Conservation (phyloP, 92 coral and sea anemone genomes). For the Diadumene lineata region DNA sequence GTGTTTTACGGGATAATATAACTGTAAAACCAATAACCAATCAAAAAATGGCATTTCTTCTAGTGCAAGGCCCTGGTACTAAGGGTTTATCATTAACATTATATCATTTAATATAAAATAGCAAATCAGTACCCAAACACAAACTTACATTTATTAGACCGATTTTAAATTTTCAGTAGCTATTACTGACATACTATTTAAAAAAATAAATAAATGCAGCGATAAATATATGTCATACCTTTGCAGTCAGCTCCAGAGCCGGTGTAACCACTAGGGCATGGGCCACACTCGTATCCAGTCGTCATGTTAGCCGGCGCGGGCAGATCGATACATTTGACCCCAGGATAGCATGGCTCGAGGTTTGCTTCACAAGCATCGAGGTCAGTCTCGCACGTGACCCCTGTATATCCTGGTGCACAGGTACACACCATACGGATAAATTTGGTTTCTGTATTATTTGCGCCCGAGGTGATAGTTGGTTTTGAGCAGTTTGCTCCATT, state of each 20-base stretch:
- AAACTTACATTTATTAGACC: too few species aligned
- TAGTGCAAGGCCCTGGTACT: too few species aligned
- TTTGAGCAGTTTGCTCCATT: conserved; percentile 51
- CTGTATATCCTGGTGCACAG: conserved; percentile 65
- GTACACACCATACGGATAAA: conserved; percentile 59
- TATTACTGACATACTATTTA: too few species aligned
- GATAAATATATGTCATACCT: too few species aligned
- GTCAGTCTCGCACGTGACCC: conserved; percentile 61
- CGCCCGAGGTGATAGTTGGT: conserved; percentile 19
- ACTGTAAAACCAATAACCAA: too few species aligned
- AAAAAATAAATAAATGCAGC: too few species aligned
- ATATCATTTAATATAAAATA: too few species aligned
- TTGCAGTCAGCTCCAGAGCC: conserved; percentile 66
- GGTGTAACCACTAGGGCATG: conserved; percentile 67
- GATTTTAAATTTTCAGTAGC: too few species aligned
- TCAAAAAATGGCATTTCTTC: too few species aligned
- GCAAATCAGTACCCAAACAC: too few species aligned
- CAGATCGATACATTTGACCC: conserved; percentile 61
- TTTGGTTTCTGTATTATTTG: conserved; percentile 33
- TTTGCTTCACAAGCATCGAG: conserved; percentile 68
- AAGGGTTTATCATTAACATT: too few species aligned
- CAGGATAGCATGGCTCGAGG: conserved; percentile 72
- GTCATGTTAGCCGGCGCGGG: conserved; percentile 58
- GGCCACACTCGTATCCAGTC: conserved; percentile 68
- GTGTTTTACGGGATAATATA: too few species aligned